Conservation (phyloP, 2,113 vertebrate genomes). For the Eleginops maclovinus region DNA sequence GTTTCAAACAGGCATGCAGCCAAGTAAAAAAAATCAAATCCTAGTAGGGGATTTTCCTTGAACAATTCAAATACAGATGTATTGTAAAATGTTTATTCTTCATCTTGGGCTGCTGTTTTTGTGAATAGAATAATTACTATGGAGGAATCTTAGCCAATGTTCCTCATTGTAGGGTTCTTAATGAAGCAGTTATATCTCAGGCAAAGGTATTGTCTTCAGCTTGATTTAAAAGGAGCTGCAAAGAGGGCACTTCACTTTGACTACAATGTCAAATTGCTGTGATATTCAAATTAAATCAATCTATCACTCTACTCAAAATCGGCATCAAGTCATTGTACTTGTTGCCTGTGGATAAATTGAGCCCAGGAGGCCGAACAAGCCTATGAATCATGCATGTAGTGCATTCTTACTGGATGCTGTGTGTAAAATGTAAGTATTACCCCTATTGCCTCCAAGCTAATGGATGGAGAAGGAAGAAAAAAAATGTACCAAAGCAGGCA, state of each 20-base stretch:
- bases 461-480: slow-evolving; percentile 49
- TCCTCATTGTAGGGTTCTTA: neutral
- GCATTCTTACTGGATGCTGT: slow-evolving; percentile 25
- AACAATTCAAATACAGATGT: slow-evolving; percentile 63
- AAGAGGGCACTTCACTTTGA: slow-evolving; percentile 34
- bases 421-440: slow-evolving; percentile 37
- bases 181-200: slow-evolving; percentile 17
- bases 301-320: slow-evolving; percentile 30
- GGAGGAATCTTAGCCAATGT: neutral
- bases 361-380: slow-evolving; percentile 7
- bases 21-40: slow-evolving; percentile 69
- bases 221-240: slow-evolving; percentile 17
- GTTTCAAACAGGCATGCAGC: slow-evolving; percentile 66
- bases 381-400: slow-evolving; percentile 59
- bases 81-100: slow-evolving; percentile 44
- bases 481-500: slow-evolving; percentile 44
- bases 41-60: slow-evolving; percentile 49
- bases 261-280: slow-evolving; percentile 16
- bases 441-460: slow-evolving; percentile 45
- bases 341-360: slow-evolving; percentile 43
- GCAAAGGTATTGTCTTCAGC: slow-evolving; percentile 8
- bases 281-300: slow-evolving; percentile 39
- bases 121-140: slow-evolving; percentile 17
- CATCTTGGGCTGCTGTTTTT: slow-evolving; percentile 39
- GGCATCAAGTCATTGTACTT: slow-evolving; percentile 19